Base-by-base conservation (phyloP, 1,140 invertebrate species). In the Sinella curviseta region DNA sequence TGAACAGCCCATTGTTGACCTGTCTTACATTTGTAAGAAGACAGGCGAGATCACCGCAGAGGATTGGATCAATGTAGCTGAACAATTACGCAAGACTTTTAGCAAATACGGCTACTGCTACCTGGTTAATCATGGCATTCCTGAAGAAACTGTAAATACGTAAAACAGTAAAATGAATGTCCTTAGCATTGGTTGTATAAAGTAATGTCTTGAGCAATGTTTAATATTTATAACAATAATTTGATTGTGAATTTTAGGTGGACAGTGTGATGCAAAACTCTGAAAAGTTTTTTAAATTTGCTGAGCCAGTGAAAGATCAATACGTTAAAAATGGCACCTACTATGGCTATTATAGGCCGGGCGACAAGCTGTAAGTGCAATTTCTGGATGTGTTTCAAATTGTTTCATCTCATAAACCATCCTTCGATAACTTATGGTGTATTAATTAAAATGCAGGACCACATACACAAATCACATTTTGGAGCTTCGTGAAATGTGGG, bases 81-180 rank as follows among this genome's bases (percentile, higher is more conserved):
- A 60, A 1, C 28, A 79, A 54, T 24, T 82, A 0, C 34, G 54
- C 26, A 35, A 34, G 24, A 76, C 30, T 0, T 82, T 83, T 48
- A 26, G 60, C 4, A 76, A 77, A 34, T 74, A 70, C 33, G 80
- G 82, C 60, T 83, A 79, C 73, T 74, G 76, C 67, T 83, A 83
- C 36, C 73, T 83, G 20, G 77, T 80, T 20, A 80, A 78, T 76
- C 82, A 83, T 77, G 80, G 75, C n/a, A 75, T 83, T 57, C 55
- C 80, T 17, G 77, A 79, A 57, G 78, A 54, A 31, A 55, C 67
- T 30, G 76, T 81, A 33, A 34, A 16, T 57, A 48, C 39, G 20
- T 48, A 8, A 48, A 48, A 48, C 8, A 48, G 39, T 48, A 48
- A 48, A 8, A 20, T 8, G 8, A 48, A 48, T 12, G 39, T 39